A percentile compares a stretch with the other conserved stretches of the same genome.
phyloP scores from a whole-genome alignment of 2,797 vertebrate genomes.

The Halcyon chelicuti region DNA sequence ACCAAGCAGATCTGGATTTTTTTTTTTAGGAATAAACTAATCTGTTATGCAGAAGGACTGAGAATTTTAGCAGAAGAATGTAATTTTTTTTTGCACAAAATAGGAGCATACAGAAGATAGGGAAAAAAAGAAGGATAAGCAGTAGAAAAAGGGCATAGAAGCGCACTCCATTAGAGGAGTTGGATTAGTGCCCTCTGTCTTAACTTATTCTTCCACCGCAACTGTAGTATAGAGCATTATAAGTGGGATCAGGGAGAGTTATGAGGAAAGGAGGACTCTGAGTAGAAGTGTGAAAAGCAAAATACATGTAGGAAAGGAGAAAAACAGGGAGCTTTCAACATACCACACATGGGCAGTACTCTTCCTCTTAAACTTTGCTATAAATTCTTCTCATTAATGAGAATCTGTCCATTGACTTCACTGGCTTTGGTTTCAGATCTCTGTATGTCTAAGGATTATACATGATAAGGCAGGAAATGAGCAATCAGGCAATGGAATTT shows the following conservation, averaged over 20 bases:
- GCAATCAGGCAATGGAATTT: not conserved
- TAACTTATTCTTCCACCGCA: not conserved
- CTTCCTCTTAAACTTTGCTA: not conserved
- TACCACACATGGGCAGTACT: not conserved
- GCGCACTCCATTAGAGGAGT: not conserved
- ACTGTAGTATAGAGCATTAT: not conserved
- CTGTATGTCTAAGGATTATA: not conserved
- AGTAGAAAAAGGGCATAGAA: not conserved
- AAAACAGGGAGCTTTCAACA: not conserved
- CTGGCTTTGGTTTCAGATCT: not conserved
- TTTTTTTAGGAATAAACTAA: not conserved
- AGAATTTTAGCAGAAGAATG: not conserved
- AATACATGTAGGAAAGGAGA: not conserved
- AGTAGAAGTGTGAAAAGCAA: not conserved
- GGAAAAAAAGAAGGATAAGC: accelerated
- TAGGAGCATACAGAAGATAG: not conserved
- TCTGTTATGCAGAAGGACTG: not conserved
- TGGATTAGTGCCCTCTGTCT: not conserved
- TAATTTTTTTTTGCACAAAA: not conserved
- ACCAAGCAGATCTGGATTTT: accelerated
- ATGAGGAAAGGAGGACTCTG: not conserved
- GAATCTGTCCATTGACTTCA: not conserved
- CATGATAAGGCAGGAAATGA: not conserved
- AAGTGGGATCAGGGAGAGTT: not conserved
- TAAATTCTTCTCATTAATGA: not conserved